These are phyloP conservation scores for Sebastes taczanowskii DNA, from an alignment of 2,797 vertebrate genomes.

Conservation along the genomic window DNA sequence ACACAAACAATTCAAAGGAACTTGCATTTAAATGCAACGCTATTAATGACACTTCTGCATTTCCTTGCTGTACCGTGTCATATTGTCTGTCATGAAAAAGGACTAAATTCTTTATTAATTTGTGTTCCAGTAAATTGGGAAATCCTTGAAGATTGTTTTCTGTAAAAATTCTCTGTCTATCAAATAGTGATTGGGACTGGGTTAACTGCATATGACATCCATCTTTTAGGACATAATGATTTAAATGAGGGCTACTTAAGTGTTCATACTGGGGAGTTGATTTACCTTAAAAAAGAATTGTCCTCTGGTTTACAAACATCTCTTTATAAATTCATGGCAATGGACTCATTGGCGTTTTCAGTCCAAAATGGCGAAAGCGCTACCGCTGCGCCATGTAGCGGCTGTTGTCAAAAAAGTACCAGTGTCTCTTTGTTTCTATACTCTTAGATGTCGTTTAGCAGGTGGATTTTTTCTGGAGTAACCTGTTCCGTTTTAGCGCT, in stretches of 20 bases:
- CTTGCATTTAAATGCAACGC: not conserved
- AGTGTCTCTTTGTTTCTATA: no score
- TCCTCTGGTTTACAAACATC: no score
- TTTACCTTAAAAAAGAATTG: no score
- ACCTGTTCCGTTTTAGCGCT: no score
- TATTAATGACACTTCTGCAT: not conserved
- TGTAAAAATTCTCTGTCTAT: not conserved
- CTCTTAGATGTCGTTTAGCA: no score
- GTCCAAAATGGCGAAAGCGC: no score
- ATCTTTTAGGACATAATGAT: not conserved
- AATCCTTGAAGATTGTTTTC: not conserved
- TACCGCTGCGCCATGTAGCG: rapidly evolving
- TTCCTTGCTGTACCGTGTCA: not conserved
- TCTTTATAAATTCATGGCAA: no score
- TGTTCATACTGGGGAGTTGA: no score
- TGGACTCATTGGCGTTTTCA: no score
- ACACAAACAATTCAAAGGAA: not conserved
- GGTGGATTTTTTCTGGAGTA: no score
- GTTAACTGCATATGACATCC: not conserved
- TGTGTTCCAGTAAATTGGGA: not conserved
- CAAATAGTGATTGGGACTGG: not conserved
- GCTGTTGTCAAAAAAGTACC: no score
- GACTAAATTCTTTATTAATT: not conserved
- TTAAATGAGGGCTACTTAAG: no score
- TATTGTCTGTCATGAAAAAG: not conserved